These are phyloP conservation scores for Magallana ariakensis DNA, from an alignment of 1,140 invertebrate genomes.

Conservation along the genomic window DNA sequence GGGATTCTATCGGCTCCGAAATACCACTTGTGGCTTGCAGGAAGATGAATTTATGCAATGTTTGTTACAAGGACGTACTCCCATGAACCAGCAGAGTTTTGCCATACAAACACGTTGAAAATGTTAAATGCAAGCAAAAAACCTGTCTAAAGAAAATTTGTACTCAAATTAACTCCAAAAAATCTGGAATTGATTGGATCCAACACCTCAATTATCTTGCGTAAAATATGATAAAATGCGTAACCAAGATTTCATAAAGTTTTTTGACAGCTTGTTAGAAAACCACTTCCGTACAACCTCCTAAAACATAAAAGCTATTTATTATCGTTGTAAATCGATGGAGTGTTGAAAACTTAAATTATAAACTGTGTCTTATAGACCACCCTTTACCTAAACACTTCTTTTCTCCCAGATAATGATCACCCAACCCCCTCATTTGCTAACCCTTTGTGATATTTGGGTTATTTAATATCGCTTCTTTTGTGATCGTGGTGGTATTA, in stretches of 20 bases:
- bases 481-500: neutral
- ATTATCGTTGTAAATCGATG: neutral
- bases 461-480: conserved; percentile 17
- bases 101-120: neutral
- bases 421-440: conserved; percentile 34
- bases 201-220: neutral
- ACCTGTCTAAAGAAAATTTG: neutral
- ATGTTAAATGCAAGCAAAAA: neutral
- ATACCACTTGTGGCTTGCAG: conserved; percentile 1
- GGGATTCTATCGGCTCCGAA: neutral
- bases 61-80: conserved; percentile 18
- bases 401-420: neutral
- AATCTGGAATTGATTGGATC: neutral
- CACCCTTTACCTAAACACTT: conserved; percentile 6
- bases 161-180: neutral
- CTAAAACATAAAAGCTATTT: neutral
- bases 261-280: neutral
- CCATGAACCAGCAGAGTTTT: neutral
- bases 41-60: conserved; percentile 9
- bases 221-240: conserved; percentile 4
- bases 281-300: neutral
- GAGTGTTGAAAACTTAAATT: conserved; percentile 1
- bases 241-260: neutral
- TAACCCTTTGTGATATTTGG: neutral
- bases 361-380: conserved; percentile 1